Base-by-base conservation (phyloP, 1,140 invertebrate species). In the Drosophila chauvacae region DNA sequence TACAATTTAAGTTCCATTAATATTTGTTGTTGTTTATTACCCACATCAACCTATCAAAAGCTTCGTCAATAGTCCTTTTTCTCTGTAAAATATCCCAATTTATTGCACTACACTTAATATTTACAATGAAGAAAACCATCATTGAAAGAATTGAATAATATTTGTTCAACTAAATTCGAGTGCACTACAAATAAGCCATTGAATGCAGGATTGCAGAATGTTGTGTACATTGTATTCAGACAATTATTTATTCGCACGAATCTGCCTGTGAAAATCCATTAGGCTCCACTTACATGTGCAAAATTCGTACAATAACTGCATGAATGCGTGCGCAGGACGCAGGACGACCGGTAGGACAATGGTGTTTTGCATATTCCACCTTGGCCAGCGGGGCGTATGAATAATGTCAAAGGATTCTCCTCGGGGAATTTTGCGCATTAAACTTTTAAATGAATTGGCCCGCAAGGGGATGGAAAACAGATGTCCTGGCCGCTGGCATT, bases 371-470 rank as follows among this genome's bases (percentile, higher is more conserved):
- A 45, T 55, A 35, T 55, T 45, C 35, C 35, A 35, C 42, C 53
- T 69, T 50, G 69, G 51, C 18, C 37, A 42, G 1, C 45, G 28
- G 28, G 44, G 44, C 45, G 66, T 39, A 71, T 59, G n/a, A 71
- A 37, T 59, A 72, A 59, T 70, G 20, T 42, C 65, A 39, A 35
- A 69, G 26, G 65, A 39, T 39, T 18, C 23, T 47, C 11, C 44
- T 28, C 13, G n/a, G 20, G 64, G 66, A 14, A 48, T 9, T 47
- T 50, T 41, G 2, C 16, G 35, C 51, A 51, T 57, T 64, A 74
- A 74, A 37, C 39, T 33, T 75, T n/a, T 48, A 33, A 42, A 74
- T 64, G 41, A 57, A 57, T 42, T 44, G 57, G 44, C 44, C 50
- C 23, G 30, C 47, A 37, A 64, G 42, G n/a, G 39, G 30, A 66